Evolutionary conservation across 2,888 invertebrate species (phyloP).

Genomic region (Torymus tubicola): DNA sequence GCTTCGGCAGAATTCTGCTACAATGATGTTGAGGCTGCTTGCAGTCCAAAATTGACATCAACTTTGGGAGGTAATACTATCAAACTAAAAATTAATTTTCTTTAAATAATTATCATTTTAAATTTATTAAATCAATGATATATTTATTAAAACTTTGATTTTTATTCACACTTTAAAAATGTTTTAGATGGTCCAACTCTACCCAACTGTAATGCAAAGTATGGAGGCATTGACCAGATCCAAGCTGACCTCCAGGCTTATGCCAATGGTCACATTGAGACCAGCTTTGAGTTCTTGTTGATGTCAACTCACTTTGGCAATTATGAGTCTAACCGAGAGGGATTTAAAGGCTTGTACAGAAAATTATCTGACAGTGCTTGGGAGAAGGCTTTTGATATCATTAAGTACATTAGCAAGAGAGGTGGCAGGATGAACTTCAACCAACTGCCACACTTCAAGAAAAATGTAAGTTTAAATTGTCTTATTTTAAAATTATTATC

Average conservation of each 20-base stretch:
- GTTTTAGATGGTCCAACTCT: conserved; percentile 61
- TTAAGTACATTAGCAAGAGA: conserved; percentile 86
- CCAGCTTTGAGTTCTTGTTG: conserved; percentile 87
- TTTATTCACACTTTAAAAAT: neutral
- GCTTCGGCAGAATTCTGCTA: conserved; percentile 81
- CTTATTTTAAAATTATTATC: neutral
- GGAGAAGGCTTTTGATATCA: conserved; percentile 85
- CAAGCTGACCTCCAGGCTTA: conserved; percentile 78
- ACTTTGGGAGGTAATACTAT: conserved; percentile 30
- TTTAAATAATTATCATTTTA: too few relatives aligned
- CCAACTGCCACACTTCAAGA: conserved; percentile 67
- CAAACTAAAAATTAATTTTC: too few relatives aligned
- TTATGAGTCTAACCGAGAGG: conserved; percentile 85
- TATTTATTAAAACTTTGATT: conserved; percentile 3
- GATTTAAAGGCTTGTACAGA: conserved; percentile 86
- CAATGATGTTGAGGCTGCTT: conserved; percentile 79
- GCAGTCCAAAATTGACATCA: conserved; percentile 75
- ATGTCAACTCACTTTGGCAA: conserved; percentile 87
- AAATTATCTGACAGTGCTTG: conserved; percentile 86
- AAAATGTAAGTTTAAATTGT: conserved; percentile 62
- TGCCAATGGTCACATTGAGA: conserved; percentile 82
- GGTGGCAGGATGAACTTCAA: conserved; percentile 82
- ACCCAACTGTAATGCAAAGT: conserved; percentile 81
- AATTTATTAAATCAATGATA: neutral
- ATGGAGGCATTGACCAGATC: conserved; percentile 80